Base-by-base conservation (phyloP, 1,140 invertebrate genomes). In the Eulimnadia texana region DNA sequence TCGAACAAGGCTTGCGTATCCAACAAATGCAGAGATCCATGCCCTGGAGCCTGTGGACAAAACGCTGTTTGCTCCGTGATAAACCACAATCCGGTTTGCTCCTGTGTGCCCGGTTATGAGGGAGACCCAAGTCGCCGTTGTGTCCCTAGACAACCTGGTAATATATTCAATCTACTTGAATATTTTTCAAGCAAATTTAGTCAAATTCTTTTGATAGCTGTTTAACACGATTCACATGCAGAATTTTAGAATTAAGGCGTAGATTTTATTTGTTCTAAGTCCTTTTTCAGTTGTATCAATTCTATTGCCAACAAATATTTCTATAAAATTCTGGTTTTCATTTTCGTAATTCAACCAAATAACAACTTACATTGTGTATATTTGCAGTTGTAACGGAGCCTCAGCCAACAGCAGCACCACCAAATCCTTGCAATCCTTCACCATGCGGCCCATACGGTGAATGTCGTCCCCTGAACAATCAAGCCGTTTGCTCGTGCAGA, bases 371-470 rank as follows among this genome's bases (percentile, higher is more conserved):
- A 50, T 47, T 58, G 28, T 27, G 63, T 13, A 24, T 65, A 20
- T 33, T 33, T 54, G 16, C 64, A 61, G 2, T 54, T 58, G 22
- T 68, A 63, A 53, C 49, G 28, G 42, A 68, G 66, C 58, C 63
- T 6, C 6, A 61, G 2, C 50, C 60, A 47, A 64, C 56, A 19
- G 63, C 55, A 22, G 33, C 6, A 16, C 33, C 33, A 16, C 33
- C 6, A 52, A 92, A 92, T 76, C 86, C 90, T 3, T 94, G 90
- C 68, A 67, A 85, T 66, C 77, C 80, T 51, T 80, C 79, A 16
- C 80, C 80, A 1, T 94, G 90, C 68, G 90, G 90, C 10, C 71
- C 79, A 11, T 92, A 93, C 73, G 88, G 90, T 0, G 85, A 90
- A 66, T 94, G 91, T 68, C 79, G 83, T 19, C 83, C 90, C 1